Percentiles rank a stretch among this genome's conserved stretches.
Conservation (phyloP, 64 coral and sea anemone genomes). For the Orbicella faveolata region DNA sequence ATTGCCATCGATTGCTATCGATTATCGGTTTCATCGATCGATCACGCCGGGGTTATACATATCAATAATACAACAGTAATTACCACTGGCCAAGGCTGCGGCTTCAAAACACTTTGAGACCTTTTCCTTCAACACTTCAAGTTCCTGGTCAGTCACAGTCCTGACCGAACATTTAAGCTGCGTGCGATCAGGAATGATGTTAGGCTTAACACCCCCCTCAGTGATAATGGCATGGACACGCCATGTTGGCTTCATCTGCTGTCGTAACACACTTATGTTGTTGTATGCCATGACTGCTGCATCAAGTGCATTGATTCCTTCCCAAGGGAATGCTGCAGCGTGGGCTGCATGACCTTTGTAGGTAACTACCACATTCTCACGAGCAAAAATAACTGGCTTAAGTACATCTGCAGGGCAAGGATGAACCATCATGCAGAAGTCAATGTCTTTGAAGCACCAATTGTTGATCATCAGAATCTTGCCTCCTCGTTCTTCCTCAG, state of each 20-base stretch:
- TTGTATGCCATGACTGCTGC: constrained; percentile 82
- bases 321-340: constrained; percentile 80
- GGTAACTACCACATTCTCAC: constrained; percentile 36
- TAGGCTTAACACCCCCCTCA: constrained; percentile 74
- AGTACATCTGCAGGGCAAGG: constrained; percentile 58
- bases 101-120: constrained; percentile 64
- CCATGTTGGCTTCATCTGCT: constrained; percentile 91
- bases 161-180: constrained; percentile 57
- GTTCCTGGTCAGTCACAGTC: constrained; percentile 48
- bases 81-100: constrained; percentile 77
- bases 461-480: constrained; percentile 83
- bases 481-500: constrained; percentile 78
- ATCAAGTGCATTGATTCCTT: constrained; percentile 94
- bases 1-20: no score
- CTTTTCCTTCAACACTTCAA: constrained; percentile 45
- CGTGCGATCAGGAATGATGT: constrained; percentile 83
- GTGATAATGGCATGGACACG: constrained; percentile 75
- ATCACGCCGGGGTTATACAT: no score
- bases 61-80: neutral
- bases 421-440: constrained; percentile 91
- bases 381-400: constrained; percentile 30
- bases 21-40: no score
- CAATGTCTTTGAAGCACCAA: constrained; percentile 84
- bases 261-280: constrained; percentile 67
- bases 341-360: constrained; percentile 68